These are phyloP conservation scores for Polyommatus icarus DNA, from an alignment of 2,888 invertebrate genomes.

Conservation along the genomic window DNA sequence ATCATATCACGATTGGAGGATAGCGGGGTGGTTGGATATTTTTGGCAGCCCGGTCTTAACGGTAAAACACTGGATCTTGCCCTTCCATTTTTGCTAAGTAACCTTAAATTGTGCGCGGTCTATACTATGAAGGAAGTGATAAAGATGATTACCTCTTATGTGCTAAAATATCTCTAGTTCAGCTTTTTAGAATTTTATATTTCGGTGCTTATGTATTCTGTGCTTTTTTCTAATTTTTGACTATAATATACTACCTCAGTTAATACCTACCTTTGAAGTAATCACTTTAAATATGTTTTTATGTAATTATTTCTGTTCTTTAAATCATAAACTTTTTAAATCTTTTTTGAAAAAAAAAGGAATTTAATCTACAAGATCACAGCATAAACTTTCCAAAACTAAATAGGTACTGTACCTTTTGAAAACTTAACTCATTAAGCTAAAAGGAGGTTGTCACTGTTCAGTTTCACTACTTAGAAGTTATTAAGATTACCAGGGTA, in stretches of 20 bases:
- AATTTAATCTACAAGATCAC: no score
- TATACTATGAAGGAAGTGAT: conserved; percentile 4
- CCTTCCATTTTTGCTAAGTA: not conserved
- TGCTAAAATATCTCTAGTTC: not conserved
- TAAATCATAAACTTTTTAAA: not conserved
- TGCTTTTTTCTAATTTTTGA: not conserved
- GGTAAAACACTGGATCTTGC: no score
- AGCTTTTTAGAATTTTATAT: not conserved
- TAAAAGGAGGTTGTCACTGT: not conserved
- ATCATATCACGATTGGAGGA: no score
- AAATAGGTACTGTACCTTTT: not conserved
- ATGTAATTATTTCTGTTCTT: not conserved
- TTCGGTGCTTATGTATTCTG: not conserved
- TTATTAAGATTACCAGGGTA: not conserved
- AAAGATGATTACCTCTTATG: not conserved
- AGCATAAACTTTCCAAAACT: not conserved
- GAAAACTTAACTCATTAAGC: not conserved
- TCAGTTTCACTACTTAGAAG: not conserved
- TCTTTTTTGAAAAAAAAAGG: no score
- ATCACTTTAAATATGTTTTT: not conserved
- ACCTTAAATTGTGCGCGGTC: not conserved
- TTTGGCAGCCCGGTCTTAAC: no score
- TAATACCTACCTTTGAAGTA: no score
- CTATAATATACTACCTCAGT: conserved; percentile 7
- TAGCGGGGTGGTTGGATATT: no score